Conservation (phyloP, 2,797 vertebrate genomes). For the Sternotherus odoratus region DNA sequence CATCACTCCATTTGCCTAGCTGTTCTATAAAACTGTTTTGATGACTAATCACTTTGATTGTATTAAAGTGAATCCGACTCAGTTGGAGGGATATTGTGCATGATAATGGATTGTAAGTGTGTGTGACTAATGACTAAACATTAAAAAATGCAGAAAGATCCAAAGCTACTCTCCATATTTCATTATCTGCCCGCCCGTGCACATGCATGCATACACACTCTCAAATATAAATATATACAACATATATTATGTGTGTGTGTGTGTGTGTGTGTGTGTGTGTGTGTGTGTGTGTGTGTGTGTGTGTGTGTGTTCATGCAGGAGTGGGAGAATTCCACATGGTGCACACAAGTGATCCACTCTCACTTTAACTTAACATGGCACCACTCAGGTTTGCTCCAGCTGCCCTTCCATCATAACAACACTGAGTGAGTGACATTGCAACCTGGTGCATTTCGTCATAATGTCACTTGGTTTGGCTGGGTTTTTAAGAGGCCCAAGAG, state of each 20-base stretch:
- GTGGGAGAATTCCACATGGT: neutral
- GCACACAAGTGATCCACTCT: neutral
- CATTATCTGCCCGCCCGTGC: neutral
- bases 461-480: neutral
- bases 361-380: neutral
- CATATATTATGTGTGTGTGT: too few species aligned
- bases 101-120: conserved; percentile 52
- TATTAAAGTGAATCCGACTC: conserved; percentile 69
- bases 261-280: too few species aligned
- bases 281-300: neutral
- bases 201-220: neutral
- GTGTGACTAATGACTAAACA: conserved; percentile 7
- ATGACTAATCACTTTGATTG: conserved; percentile 67
- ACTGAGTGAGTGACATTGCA: neutral
- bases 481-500: neutral
- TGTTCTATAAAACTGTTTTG: conserved; percentile 64
- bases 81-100: conserved; percentile 7
- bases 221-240: neutral
- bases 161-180: neutral
- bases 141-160: conserved; percentile 7
- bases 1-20: conserved; percentile 59
- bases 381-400: neutral
- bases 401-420: neutral
- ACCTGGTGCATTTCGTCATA: neutral
- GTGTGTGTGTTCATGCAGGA: neutral